Evolutionary conservation across 2,888 invertebrate genomes (phyloP), one percentile per base, ranked within the genome.

Genomic region (Chrysolina haemoptera): DNA sequence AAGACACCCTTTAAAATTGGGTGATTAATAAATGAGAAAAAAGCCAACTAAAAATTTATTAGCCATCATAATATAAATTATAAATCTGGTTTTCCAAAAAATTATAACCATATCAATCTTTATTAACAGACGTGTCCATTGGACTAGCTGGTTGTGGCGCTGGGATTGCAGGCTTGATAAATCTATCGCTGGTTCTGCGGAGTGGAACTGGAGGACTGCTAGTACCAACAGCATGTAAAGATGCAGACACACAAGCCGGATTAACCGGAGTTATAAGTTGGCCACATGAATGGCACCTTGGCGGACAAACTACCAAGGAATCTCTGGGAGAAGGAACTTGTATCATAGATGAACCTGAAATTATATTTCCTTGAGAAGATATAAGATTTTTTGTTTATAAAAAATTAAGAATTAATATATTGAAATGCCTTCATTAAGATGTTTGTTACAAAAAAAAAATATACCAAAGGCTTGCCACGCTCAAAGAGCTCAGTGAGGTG

Each of bases 101-200:
- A 65, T 11, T 8, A 50, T 50, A 35, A 70, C 70, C 78, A 71
- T 77, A 72, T 83, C 84, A 87, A 78, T 86, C 87, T 80, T 87
- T 87, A 72, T 81, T 90, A 75, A 88, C 86, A 75, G 93, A 92
- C 70, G 93, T 93, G 88, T 94, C 94, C 93, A 93, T 94, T 67
- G 94, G 93, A 89, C 93, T 93, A 86, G 93, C 88, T 91, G 93
- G 85, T 72, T 85, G 84, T 3, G 78, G 79, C 64, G 88, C 88
- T 75, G 95, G 95, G 86, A 94, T 92, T 75, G 95, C 96, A 75
- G 96, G 96, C 88, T 96, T 96, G 75, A 96, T 94, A 86, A 96
- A 96, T 82, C 96, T 91, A 86, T 96, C 96, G 82, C 93, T 93
- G 50, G 94, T 90, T 89, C 92, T 91, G 84, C 79, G 89, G 83